Evolutionary conservation across 2,888 invertebrate genomes (phyloP).

Genomic region (Acrobasis repandana): DNA sequence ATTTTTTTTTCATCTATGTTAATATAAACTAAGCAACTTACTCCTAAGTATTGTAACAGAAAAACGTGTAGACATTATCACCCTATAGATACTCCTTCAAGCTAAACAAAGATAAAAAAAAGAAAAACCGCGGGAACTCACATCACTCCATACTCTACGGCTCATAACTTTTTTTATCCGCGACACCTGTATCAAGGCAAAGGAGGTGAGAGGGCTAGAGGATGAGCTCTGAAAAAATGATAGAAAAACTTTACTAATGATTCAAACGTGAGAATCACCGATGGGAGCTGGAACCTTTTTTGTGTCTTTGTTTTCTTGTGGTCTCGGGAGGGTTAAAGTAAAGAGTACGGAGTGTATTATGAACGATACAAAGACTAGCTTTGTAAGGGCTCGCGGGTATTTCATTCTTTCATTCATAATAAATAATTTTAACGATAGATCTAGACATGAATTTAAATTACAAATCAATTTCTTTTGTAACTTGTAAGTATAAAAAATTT

Average conservation of each 20-base stretch:
- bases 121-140: conserved; percentile 59
- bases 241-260: conserved; percentile 52
- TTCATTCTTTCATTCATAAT: no score
- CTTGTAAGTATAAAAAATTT: no score
- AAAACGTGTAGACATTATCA: conserved; percentile 5
- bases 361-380: neutral
- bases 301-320: conserved; percentile 18
- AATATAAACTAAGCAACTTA: no score
- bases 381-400: no score
- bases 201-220: conserved; percentile 49
- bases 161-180: conserved; percentile 50
- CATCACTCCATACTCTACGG: conserved; percentile 48
- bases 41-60: no score
- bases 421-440: neutral
- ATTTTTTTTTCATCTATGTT: no score
- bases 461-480: no score
- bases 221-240: conserved; percentile 43
- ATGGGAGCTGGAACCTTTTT: conserved; percentile 26
- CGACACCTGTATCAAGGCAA: conserved; percentile 65
- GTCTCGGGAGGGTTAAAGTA: neutral
- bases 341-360: neutral
- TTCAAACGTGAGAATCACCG: conserved; percentile 60
- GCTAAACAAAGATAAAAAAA: conserved; percentile 36
- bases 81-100: conserved; percentile 1
- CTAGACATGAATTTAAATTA: no score